These are phyloP conservation scores for Lacerta viridis DNA, from an alignment of 2,797 vertebrate species.

Conservation along the genomic window DNA sequence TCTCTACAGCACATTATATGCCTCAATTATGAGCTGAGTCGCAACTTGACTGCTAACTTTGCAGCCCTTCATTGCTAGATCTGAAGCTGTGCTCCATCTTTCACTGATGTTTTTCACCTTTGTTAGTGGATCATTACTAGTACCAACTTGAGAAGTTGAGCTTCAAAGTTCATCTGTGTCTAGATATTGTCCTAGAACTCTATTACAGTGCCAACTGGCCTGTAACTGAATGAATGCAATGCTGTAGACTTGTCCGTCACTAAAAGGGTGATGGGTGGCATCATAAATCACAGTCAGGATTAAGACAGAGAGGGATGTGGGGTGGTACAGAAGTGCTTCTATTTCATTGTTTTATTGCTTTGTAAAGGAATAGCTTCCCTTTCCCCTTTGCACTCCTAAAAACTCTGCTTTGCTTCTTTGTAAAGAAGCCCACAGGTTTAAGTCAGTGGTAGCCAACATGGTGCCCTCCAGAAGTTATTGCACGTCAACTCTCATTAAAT, in stretches of 20 bases:
- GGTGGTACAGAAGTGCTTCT: not conserved
- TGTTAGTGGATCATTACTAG: not conserved
- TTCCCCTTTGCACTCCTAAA: not conserved
- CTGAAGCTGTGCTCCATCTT: too few species aligned
- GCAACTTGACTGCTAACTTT: not conserved
- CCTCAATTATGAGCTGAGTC: not conserved
- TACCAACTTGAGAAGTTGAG: not conserved
- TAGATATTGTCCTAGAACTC: not conserved
- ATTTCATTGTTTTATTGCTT: not conserved
- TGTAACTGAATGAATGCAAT: constrained; percentile 2
- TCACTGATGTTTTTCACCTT: too few species aligned
- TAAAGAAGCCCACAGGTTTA: not conserved
- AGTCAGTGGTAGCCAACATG: too few species aligned
- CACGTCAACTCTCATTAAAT: too few species aligned
- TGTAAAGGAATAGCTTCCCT: not conserved
- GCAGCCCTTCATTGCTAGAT: too few species aligned
- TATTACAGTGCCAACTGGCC: constrained; percentile 17
- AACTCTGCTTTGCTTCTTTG: not conserved
- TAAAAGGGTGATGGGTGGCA: not conserved
- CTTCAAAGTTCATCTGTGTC: not conserved
- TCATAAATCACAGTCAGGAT: constrained; percentile 11
- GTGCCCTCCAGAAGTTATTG: too few species aligned
- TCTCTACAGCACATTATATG: too few species aligned
- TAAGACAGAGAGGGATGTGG: not conserved
- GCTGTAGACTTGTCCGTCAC: not conserved